Conservation (phyloP, 2,888 invertebrate genomes). For the Hanleya hanleyi region DNA sequence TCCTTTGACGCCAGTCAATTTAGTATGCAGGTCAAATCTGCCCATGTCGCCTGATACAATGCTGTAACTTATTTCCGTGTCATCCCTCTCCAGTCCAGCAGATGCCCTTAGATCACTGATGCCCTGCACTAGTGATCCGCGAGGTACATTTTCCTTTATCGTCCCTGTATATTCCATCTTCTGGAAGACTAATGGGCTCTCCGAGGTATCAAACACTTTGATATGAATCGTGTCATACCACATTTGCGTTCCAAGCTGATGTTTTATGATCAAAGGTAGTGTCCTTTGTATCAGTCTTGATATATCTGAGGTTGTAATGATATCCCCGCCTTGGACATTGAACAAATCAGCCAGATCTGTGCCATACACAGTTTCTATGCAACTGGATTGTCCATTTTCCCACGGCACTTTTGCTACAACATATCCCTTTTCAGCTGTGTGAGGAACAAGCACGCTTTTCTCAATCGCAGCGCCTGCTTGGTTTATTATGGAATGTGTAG, state of each 20-base stretch:
- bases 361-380: background rate
- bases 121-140: slow-evolving; percentile 34
- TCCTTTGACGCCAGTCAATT: too few relatives aligned
- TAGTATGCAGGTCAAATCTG: too few relatives aligned
- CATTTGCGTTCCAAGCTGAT: slow-evolving; percentile 23
- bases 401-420: background rate
- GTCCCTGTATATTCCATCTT: slow-evolving; percentile 40
- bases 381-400: background rate
- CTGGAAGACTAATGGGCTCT: background rate
- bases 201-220: slow-evolving; percentile 13
- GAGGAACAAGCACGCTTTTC: background rate
- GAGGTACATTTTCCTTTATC: slow-evolving; percentile 42
- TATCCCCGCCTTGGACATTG: slow-evolving; percentile 36
- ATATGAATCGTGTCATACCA: slow-evolving; percentile 36
- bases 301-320: slow-evolving; percentile 44
- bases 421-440: background rate
- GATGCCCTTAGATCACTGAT: too few relatives aligned
- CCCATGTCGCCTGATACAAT: too few relatives aligned
- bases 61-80: too few relatives aligned
- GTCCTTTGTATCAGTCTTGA: slow-evolving; percentile 34
- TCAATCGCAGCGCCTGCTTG: background rate
- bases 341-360: background rate
- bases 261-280: slow-evolving; percentile 35
- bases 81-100: too few relatives aligned
- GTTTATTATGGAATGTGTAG: slow-evolving; percentile 7